These are phyloP conservation scores for Natrix natrix DNA, from an alignment of 2,797 vertebrate genomes.

Conservation along the genomic window DNA sequence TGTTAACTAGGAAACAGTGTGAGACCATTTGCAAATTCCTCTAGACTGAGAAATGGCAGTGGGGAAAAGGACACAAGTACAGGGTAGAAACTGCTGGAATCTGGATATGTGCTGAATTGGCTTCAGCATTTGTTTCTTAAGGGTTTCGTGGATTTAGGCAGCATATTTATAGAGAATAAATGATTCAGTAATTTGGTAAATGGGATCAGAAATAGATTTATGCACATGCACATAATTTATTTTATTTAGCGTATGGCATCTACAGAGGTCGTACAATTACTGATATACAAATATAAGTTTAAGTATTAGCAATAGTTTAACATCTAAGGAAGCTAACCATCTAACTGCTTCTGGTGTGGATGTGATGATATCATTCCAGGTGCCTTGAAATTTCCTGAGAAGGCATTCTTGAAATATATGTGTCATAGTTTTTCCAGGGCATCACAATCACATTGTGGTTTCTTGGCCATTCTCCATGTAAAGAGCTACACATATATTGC, in stretches of 20 bases:
- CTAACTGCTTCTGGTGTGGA: background rate
- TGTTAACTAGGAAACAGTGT: slow-evolving; percentile 19
- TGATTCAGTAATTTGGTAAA: background rate
- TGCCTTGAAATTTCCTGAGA: background rate
- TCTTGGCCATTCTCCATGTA: background rate
- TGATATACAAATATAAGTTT: background rate
- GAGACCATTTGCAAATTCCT: slow-evolving; percentile 35
- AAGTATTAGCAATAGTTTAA: background rate
- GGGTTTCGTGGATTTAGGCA: background rate
- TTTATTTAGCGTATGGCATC: background rate
- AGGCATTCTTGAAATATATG: background rate
- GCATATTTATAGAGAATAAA: background rate
- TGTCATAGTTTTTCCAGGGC: background rate
- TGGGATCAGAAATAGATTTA: background rate
- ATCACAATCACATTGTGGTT: background rate
- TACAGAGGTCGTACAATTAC: background rate
- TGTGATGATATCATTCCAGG: background rate
- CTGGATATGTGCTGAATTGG: background rate
- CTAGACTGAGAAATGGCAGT: background rate
- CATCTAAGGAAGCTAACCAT: background rate
- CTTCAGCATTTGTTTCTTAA: background rate
- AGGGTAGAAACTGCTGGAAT: slow-evolving; percentile 5
- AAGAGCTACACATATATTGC: background rate
- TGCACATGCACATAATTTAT: background rate
- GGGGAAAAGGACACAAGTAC: background rate